Conservation (phyloP, 2,888 invertebrate species). For the Timandra comae region DNA sequence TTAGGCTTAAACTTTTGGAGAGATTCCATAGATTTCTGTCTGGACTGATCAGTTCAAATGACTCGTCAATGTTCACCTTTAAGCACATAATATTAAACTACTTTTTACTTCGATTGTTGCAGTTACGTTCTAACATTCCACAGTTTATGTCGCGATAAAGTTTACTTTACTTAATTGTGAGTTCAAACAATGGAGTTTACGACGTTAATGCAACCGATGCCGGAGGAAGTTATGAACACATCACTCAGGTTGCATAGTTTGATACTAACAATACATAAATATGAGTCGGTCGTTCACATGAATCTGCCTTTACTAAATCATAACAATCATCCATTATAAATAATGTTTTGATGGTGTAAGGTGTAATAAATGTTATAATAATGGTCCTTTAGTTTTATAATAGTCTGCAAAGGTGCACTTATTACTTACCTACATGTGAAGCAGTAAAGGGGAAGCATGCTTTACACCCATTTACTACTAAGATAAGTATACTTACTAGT, state of each 20-base stretch:
- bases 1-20: too few species aligned
- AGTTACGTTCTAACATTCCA: conserved; percentile 26
- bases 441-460: too few species aligned
- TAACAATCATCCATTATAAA: not conserved
- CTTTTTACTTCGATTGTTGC: conserved; percentile 23
- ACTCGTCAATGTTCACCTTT: too few species aligned
- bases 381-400: too few species aligned
- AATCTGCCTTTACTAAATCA: not conserved
- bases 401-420: too few species aligned
- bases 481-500: too few species aligned
- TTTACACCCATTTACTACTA: too few species aligned
- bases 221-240: conserved; percentile 52
- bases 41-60: too few species aligned
- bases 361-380: too few species aligned
- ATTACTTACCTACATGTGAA: too few species aligned
- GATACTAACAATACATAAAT: conserved; percentile 28
- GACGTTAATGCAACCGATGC: conserved; percentile 38
- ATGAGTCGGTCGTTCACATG: conserved; percentile 1
- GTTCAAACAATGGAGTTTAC: conserved; percentile 50
- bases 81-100: conserved; percentile 18
- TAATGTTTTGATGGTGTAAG: too few species aligned
- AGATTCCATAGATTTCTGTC: too few species aligned
- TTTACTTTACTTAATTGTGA: conserved; percentile 45
- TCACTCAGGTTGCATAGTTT: conserved; percentile 38
- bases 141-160: conserved; percentile 34